phyloP scores from a whole-genome alignment of 2,113 vertebrate species.

The Cisticola juncidis region DNA sequence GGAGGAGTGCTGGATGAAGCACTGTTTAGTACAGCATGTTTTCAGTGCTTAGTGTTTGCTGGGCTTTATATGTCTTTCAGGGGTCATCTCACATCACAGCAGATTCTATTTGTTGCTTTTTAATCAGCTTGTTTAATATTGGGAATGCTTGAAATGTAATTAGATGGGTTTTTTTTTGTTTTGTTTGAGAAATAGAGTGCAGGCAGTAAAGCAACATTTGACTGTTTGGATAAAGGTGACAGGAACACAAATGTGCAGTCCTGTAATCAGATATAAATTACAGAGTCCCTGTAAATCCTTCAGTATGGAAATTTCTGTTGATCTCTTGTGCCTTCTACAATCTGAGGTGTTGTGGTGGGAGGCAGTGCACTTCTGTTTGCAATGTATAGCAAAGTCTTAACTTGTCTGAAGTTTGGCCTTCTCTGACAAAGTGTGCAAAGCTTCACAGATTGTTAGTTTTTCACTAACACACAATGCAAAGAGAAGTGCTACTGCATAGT shows the following conservation, averaged over 20 bases:
- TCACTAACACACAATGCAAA: not conserved
- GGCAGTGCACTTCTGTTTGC: not conserved
- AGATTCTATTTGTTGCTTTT: not conserved
- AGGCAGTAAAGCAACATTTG: not conserved
- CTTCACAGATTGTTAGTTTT: not conserved
- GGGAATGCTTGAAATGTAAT: not conserved
- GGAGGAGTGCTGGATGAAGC: conserved; percentile 51
- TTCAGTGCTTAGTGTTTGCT: not conserved
- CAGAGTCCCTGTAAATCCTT: not conserved
- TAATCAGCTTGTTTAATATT: not conserved
- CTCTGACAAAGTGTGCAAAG: not conserved
- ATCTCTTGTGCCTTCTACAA: not conserved
- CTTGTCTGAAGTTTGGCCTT: not conserved
- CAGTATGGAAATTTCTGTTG: not conserved
- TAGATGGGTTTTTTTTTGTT: not conserved
- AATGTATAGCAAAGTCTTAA: not conserved
- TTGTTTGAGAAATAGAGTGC: not conserved
- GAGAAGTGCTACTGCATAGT: not conserved
- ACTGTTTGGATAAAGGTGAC: not conserved
- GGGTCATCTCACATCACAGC: not conserved
- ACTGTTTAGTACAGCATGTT: not conserved
- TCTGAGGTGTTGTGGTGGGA: not conserved
- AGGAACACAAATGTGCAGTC: not conserved
- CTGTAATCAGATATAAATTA: not conserved
- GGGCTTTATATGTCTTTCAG: not conserved